Evolutionary conservation across 1,140 invertebrate species (phyloP).

Genomic region (Drosophila suzukii): DNA sequence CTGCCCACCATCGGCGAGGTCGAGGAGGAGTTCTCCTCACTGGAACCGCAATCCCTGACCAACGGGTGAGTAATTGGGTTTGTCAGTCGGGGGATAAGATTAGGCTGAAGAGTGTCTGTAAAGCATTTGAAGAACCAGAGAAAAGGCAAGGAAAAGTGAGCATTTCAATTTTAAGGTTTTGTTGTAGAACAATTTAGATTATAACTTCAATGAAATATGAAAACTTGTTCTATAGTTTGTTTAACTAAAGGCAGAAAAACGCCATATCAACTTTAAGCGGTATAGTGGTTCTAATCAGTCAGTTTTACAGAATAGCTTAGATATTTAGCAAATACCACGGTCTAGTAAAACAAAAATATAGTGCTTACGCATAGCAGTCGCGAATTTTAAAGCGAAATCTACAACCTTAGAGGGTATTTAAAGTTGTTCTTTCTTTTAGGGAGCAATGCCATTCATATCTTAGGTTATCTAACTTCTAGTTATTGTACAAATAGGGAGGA

Average conservation of each 20-base stretch:
- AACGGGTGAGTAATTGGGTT: conserved; percentile 70
- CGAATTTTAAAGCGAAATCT: no score
- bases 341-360: not conserved
- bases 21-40: conserved; percentile 86
- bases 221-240: not conserved
- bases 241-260: not conserved
- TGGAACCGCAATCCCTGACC: conserved; percentile 74
- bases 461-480: not conserved
- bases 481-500: not conserved
- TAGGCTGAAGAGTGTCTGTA: not conserved
- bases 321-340: not conserved
- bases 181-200: not conserved
- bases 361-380: not conserved
- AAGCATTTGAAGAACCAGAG: not conserved
- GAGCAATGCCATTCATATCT: not conserved
- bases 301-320: not conserved
- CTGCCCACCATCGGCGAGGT: conserved; percentile 89
- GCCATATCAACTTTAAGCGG: not conserved
- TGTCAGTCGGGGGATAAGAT: conserved; percentile 10
- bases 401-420: not conserved
- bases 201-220: not conserved
- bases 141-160: not conserved
- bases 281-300: conserved; percentile 7
- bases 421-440: not conserved
- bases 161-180: not conserved